Evolutionary conservation across 1,140 invertebrate genomes (phyloP), one percentile per base, ranked within the genome.

Genomic region (Bombus picipes): DNA sequence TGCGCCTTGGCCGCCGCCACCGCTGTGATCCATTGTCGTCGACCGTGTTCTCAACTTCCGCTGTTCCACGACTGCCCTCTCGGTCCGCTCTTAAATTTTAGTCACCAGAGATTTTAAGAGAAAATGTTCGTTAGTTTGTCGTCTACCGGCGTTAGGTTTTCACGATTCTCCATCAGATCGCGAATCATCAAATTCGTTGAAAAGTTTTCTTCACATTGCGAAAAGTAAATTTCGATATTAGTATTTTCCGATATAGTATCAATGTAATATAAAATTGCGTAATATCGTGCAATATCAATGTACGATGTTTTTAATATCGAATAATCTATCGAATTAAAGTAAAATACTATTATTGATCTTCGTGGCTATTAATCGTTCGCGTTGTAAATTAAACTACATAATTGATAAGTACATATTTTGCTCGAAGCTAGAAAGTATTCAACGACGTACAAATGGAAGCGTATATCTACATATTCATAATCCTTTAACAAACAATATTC

Each of bases 31-130:
- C 83, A 85, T 80, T 85, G 83, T 80, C 76, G 68, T 62, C n/a
- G 32, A 53, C n/a, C 53, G 76, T 72, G 77, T 85, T 85, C 83
- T 85, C 83, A 80, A 85, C 83, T 72, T 53, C 41, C 71, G 71
- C 13, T 37, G 12, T 72, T 72, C 28, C 2, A 28, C 6, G 0
- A 32, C 39, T 43, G 34, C 3, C 39, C 39, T 72, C 34, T 43
- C 12, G 5, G 8, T 72, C 28, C 5, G 25, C 12, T 41, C 37
- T 41, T 37, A 13, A 25, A 41, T 41, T 41, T 28, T 28, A 71
- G 47, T 15, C 25, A 5, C 12, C 8, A 8, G 32, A 34, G 57
- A 25, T 57, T 73, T 37, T 28, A 15, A 4, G 2, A 53, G 2
- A 8, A 41, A 41, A n/a, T 12, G 13, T 32, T 39, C 18, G 0